These are phyloP conservation scores for Hiodon tergisus DNA, from an alignment of 2,113 vertebrate species.

Conservation along the genomic window DNA sequence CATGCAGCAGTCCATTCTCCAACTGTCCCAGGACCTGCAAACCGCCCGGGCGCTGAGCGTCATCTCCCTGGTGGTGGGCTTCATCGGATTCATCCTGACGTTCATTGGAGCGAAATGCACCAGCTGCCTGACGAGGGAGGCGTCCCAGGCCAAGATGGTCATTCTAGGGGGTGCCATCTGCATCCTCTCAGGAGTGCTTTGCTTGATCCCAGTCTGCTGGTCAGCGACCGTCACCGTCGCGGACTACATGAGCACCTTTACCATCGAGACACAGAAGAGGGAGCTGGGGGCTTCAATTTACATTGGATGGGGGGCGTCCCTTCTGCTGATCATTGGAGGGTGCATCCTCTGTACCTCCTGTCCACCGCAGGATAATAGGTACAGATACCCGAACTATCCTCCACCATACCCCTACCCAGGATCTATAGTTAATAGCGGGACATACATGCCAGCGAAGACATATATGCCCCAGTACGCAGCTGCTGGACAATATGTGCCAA, in stretches of 20 bases:
- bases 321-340: constrained; percentile 57
- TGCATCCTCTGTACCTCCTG: constrained; percentile 62
- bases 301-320: constrained; percentile 58
- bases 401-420: constrained; percentile 44
- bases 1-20: constrained; percentile 74
- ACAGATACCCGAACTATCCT: constrained; percentile 38
- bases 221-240: constrained; percentile 57
- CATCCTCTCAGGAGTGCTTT: constrained; percentile 44
- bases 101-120: constrained; percentile 60
- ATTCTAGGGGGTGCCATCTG: constrained; percentile 54
- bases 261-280: constrained; percentile 46
- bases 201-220: constrained; percentile 63
- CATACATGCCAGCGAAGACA: constrained; percentile 35
- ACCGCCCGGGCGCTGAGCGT: constrained; percentile 68
- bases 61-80: constrained; percentile 53
- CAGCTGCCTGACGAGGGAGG: constrained; percentile 50
- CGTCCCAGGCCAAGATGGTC: constrained; percentile 49
- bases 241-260: constrained; percentile 50
- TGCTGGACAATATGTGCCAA: background rate
- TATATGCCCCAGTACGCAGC: constrained; percentile 42
- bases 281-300: constrained; percentile 64
- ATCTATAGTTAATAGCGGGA: constrained; percentile 24
- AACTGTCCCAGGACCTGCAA: constrained; percentile 74
- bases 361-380: constrained; percentile 44
- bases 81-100: constrained; percentile 50